Evolutionary conservation across 1,140 invertebrate genomes (phyloP), one percentile per base, ranked within the genome.

Genomic region (Coenobita brevimanus): DNA sequence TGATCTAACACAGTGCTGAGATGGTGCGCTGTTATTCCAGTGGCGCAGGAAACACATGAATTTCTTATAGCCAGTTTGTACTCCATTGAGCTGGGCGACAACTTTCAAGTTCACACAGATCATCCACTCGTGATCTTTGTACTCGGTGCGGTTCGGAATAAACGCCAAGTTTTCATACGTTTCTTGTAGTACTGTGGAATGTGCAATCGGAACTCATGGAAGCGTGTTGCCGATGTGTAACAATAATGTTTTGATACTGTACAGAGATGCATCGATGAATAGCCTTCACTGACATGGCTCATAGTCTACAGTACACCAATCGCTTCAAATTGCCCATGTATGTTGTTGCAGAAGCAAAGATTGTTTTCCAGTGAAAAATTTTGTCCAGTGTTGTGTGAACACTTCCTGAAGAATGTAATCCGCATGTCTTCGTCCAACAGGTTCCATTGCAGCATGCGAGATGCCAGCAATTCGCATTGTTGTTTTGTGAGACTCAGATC

Each of bases 31-130:
- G n/a, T n/a, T n/a, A 33, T 50, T 46, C 75, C 75, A 78, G n/a
- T 78, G 21, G 54, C 43, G 54, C 27, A 78, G 43, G 27, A 54
- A 50, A 50, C 8, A 78, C 75, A 78, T 27, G n/a, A 27, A 78
- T 33, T 78, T 78, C 4, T 38, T 81, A 81, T 81, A 30, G 79
- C 36, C 79, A 62, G 75, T 78, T 81, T 81, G 15, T 8, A 62
- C 30, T 36, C 33, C 57, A 81, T 27, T 62, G 41, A 81, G 79
- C 60, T 38, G 57, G 54, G 78, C 6, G 6, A 81, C 54, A 81
- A 81, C 79, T 81, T 64, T 81, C 54, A 62, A 64, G 64, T 81
- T 33, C 41, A n/a, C 54, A 8, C 54, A 64, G 41, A 64, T 50
- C 15, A 62, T 0, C 54, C 79, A 81, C 38, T 81, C 54, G 64